Conservation (phyloP, 2,888 invertebrate genomes). For the Arenicola marina region DNA sequence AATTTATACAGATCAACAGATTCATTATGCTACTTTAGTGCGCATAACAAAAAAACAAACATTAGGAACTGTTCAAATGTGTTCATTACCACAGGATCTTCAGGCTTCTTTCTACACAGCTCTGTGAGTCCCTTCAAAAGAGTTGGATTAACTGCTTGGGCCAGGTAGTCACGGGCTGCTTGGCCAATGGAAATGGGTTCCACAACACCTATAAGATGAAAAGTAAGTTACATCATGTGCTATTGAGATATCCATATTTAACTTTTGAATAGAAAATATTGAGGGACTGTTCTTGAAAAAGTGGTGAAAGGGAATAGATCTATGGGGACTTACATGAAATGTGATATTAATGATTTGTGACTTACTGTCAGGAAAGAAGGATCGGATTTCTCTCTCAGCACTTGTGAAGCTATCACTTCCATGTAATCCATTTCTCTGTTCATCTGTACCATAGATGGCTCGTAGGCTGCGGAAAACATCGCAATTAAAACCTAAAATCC, state of each 20-base stretch:
- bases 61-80: too few species aligned
- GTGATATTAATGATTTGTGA: too few species aligned
- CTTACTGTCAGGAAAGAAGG: slow-evolving; percentile 84
- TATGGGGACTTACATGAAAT: too few species aligned
- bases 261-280: too few species aligned
- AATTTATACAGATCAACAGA: too few species aligned
- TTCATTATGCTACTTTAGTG: too few species aligned
- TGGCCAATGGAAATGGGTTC: slow-evolving; percentile 74
- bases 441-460: slow-evolving; percentile 73
- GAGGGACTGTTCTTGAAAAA: too few species aligned
- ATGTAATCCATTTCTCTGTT: slow-evolving; percentile 73
- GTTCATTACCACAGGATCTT: slow-evolving; percentile 71
- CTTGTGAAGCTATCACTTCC: slow-evolving; percentile 73
- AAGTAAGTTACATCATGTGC: too few species aligned
- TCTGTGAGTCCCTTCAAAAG: slow-evolving; percentile 68
- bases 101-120: slow-evolving; percentile 73
- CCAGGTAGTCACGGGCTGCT: slow-evolving; percentile 72
- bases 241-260: too few species aligned
- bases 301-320: too few species aligned
- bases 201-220: slow-evolving; percentile 72
- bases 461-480: slow-evolving; percentile 61
- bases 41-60: too few species aligned
- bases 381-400: slow-evolving; percentile 80
- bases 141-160: slow-evolving; percentile 70
- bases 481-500: background rate